phyloP scores from a whole-genome alignment of 2,113 vertebrate genomes.

The Ancistrus triradiatus region DNA sequence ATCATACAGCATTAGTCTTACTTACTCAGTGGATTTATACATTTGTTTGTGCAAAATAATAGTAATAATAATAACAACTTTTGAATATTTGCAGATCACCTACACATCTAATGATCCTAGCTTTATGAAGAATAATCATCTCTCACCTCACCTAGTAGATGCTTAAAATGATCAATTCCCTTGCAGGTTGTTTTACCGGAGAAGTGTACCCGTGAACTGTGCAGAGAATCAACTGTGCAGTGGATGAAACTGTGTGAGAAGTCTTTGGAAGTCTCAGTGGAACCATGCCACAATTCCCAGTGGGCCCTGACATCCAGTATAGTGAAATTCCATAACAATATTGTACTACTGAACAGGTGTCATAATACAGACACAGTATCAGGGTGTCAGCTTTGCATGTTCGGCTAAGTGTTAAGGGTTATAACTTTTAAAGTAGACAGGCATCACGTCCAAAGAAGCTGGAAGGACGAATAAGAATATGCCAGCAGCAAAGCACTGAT shows the following conservation, averaged over 20 bases:
- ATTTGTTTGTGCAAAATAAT: too few species aligned
- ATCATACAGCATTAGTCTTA: too few species aligned
- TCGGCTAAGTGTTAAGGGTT: conserved; percentile 21
- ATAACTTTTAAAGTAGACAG: conserved; percentile 23
- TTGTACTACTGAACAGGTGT: conserved; percentile 32
- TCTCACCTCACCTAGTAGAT: neutral
- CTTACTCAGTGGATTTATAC: too few species aligned
- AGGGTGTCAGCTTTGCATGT: conserved; percentile 2
- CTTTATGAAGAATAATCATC: conserved; percentile 4
- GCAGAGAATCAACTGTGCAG: conserved; percentile 16
- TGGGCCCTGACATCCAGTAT: conserved; percentile 7
- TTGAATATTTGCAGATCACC: neutral
- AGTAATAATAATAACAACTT: too few species aligned
- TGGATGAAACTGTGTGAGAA: conserved; percentile 16
- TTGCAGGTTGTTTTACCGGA: neutral
- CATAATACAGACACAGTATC: conserved; percentile 3
- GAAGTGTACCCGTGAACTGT: conserved; percentile 21
- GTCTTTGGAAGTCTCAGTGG: conserved; percentile 10
- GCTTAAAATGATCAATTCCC: conserved; percentile 4
- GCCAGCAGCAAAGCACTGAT: conserved; percentile 4
- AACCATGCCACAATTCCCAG: conserved; percentile 22
- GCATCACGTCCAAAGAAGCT: conserved; percentile 30
- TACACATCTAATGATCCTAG: neutral
- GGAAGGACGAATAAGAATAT: conserved; percentile 12
- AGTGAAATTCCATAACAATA: conserved; percentile 28